Evolutionary conservation across 1,140 invertebrate species (phyloP).

Genomic region (Cherax destructor): DNA sequence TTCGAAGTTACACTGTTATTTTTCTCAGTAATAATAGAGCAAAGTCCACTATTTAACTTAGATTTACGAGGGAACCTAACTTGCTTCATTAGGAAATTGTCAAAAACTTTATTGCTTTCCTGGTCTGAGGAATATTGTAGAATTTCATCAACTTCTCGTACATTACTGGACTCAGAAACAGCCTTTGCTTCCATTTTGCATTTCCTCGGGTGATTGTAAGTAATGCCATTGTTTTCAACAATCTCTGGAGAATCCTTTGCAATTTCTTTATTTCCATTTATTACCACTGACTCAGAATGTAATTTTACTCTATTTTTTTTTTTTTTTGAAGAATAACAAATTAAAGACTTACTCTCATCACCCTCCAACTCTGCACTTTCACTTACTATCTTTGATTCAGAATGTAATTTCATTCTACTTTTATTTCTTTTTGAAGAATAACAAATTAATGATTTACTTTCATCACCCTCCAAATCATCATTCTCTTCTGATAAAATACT

Average conservation of each 20-base stretch:
- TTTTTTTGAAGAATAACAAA: too few species aligned
- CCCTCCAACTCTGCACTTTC: not conserved
- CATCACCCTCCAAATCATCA: not conserved
- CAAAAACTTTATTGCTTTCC: not conserved
- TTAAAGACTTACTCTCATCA: too few species aligned
- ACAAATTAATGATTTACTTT: too few species aligned
- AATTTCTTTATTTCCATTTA: too few species aligned
- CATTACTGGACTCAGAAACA: not conserved
- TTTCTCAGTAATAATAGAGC: not conserved
- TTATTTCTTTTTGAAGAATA: too few species aligned
- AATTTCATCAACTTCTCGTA: not conserved
- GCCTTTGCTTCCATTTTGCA: not conserved
- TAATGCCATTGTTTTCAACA: not conserved
- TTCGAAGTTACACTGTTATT: not conserved
- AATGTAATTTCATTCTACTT: too few species aligned
- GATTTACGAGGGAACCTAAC: not conserved
- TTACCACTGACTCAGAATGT: too few species aligned
- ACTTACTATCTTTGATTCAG: too few species aligned
- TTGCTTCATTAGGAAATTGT: not conserved
- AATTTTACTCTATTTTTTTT: too few species aligned
- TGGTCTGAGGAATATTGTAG: not conserved
- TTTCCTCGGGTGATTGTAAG: not conserved
- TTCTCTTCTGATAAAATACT: not conserved
- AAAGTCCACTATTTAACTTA: not conserved
- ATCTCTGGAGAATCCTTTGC: not conserved